A percentile compares a stretch with the other conserved stretches of the same genome.
phyloP scores from a whole-genome alignment of 2,113 vertebrate genomes.

The Lasiurus cinereus region DNA sequence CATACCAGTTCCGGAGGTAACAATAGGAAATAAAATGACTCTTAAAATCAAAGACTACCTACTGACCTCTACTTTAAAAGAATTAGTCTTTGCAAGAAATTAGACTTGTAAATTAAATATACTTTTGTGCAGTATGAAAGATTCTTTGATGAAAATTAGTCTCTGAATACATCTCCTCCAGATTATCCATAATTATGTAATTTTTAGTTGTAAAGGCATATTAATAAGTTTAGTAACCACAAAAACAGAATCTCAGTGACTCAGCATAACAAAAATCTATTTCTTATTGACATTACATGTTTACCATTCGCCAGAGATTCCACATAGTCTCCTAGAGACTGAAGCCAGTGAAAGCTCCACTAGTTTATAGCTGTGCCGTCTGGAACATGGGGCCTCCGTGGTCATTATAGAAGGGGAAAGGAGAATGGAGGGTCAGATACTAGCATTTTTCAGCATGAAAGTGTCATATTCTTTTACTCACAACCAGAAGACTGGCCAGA shows the following conservation, averaged over 20 bases:
- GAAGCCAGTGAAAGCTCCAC: neutral
- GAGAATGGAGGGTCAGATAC: neutral
- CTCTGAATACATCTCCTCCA: neutral
- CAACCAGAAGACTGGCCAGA: neutral
- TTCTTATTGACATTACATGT: neutral
- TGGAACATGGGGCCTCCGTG: neutral
- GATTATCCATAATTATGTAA: neutral
- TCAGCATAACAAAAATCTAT: neutral
- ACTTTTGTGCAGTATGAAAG: neutral
- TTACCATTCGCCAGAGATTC: neutral
- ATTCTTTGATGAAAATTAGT: neutral
- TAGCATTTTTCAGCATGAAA: constrained; percentile 11
- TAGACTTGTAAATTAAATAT: constrained; percentile 54
- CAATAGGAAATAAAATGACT: constrained; percentile 30
- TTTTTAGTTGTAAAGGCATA: constrained; percentile 6
- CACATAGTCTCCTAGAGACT: neutral
- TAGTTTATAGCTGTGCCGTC: neutral
- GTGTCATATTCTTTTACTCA: neutral
- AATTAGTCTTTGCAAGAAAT: constrained; percentile 28
- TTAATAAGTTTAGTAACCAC: constrained; percentile 9
- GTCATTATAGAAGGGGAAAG: neutral
- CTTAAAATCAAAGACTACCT: neutral
- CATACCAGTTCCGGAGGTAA: constrained; percentile 18
- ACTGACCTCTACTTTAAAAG: constrained; percentile 12
- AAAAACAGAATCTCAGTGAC: constrained; percentile 37